Percentiles rank a stretch among this genome's conserved stretches.
These are phyloP conservation scores for Lasioglossum figueresi DNA, from an alignment of 2,888 invertebrate species.

Conservation along the genomic window DNA sequence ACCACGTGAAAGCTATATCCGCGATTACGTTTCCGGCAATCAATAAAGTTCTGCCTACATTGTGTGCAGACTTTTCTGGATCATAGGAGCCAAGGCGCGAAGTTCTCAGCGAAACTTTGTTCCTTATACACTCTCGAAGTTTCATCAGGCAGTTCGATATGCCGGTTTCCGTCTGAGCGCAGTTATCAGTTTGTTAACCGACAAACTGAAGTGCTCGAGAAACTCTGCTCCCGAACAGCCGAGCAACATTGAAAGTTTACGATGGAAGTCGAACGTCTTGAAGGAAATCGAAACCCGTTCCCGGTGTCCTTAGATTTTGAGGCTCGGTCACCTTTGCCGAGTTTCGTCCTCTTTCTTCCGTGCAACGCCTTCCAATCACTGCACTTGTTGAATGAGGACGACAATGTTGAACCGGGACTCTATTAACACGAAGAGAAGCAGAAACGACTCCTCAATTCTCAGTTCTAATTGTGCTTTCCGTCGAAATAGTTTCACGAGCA, in stretches of 20 bases:
- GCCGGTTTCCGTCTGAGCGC: slow-evolving; percentile 51
- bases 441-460: not conserved
- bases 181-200: slow-evolving; percentile 66
- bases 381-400: slow-evolving; percentile 52
- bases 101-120: slow-evolving; percentile 37
- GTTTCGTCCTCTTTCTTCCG: not conserved
- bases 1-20: not conserved
- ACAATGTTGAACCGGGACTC: not conserved
- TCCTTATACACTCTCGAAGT: slow-evolving; percentile 46
- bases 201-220: slow-evolving; percentile 43
- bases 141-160: slow-evolving; percentile 57
- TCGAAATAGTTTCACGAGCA: not conserved
- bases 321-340: not conserved
- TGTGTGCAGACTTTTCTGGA: slow-evolving; percentile 14
- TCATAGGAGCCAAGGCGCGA: not conserved
- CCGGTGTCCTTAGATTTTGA: not conserved
- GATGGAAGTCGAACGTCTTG: slow-evolving; percentile 11
- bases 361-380: not conserved
- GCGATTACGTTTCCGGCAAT: not conserved
- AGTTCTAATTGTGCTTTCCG: not conserved
- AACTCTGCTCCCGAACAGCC: slow-evolving; percentile 30
- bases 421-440: not conserved
- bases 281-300: slow-evolving; percentile 23
- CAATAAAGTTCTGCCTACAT: not conserved
- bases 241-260: slow-evolving; percentile 46